Evolutionary conservation across 2,797 vertebrate species (phyloP), one percentile per base, ranked within the genome.

Genomic region (Clarias platycephalus): DNA sequence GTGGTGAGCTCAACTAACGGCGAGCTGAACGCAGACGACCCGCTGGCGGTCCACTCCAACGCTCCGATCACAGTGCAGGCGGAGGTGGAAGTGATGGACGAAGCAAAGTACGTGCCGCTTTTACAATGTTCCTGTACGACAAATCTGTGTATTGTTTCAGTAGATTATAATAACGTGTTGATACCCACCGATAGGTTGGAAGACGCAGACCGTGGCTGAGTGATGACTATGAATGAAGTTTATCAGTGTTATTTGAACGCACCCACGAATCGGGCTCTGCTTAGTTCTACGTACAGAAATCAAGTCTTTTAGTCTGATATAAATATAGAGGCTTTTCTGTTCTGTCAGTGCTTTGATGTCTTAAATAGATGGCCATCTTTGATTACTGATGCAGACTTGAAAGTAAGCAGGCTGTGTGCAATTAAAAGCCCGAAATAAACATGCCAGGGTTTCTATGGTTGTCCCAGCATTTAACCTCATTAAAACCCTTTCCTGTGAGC

Each of bases 1-100:
- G 97, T 99, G 95, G 97, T 99, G 86, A 99, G 96, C 91, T 99
- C 98, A 15, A 98, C 98, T 90, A 99, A 99, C 0, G 98, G 98
- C 87, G 98, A 99, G 92, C 96, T 99, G 93, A 99, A 99, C 3
- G 95, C 95, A 2, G 98, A 99, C 0, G 97, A 99, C 88, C 97
- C 96, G 0, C 95, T 96, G 0, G 95, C 96, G 62, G 96, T 92
- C 85, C 97, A 98, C 90, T 98, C 98, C 90, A 99, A 95, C 2
- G 96, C 96, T 70, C 98, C 97, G 0, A 97, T 99, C 89, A 96
- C 97, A 72, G 96, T 97, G 18, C 97, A 97, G 89, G 93, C 98
- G 0, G 98, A 99, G 92, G 97, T 98, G 96, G 97, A 99, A 91
- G 97, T 98, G 93, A 96, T 97, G 91, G 98, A 99, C 80, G 98